Base-by-base conservation (phyloP, 1,140 invertebrate species). In the Drosophila biarmipes region DNA sequence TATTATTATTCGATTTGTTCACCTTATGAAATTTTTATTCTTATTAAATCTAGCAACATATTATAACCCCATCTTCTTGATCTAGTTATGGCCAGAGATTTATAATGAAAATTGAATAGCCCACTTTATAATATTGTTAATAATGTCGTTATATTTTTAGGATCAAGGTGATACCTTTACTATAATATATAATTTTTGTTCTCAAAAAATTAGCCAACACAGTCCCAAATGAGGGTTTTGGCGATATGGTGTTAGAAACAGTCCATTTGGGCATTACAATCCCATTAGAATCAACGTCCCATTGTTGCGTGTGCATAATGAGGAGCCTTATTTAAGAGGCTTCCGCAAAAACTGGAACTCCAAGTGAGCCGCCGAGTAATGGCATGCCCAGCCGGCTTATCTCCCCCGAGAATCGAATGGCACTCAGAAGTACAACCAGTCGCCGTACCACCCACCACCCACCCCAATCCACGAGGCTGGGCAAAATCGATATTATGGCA, bases 401-500 rank as follows among this genome's bases (percentile, higher is more conserved):
- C 66, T 42, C 24, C 34, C 63, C 15, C 49, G 38, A 29, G 42
- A 69, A 69, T 69, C 66, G 35, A 68, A 69, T 69, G 49, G 43
- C 43, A 69, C 21, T 69, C 40, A 49, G 64, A 68, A 68, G 38
- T 54, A 7, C 27, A 29, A 29, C 29, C 29, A 24, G 24, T 24
- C 24, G 43, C 57, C 31, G 19, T 31, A 34, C 51, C 62, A 42
- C 51, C 58, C 53, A 42, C 31, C 35, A 53, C 31, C 54, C 57
- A 10, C 6, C n/a, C 48, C 42, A 40, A 17, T 17, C 21, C 27
- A 31, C 34, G 6, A 10, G 14, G 40, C 35, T 17, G 55, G 38
- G 82, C 21, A 86, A 86, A 86, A 86, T 86, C 82, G 78, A 86
- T 86, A 86, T 53, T 61, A 57, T 61, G 58, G 52, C 45, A 53